Percentiles rank a stretch among this genome's conserved stretches.
phyloP scores from a whole-genome alignment of 2,888 invertebrate species.

The Pterostichus niger region DNA sequence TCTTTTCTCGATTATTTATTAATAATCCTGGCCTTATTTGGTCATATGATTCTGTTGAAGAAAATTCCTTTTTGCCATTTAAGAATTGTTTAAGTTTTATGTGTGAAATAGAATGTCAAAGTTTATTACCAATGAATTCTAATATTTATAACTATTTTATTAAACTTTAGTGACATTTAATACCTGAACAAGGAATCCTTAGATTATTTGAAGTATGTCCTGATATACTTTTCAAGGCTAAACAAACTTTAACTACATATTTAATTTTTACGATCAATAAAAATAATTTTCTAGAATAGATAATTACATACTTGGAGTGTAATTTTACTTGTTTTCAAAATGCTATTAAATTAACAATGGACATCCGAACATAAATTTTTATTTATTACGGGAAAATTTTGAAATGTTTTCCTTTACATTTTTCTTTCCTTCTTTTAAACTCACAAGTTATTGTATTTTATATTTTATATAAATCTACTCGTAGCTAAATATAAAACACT shows the following conservation, averaged over 20 bases:
- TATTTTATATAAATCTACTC: too few relatives aligned
- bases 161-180: constrained; percentile 59
- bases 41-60: neutral
- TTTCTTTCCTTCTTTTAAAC: too few relatives aligned
- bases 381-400: constrained; percentile 34
- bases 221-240: constrained; percentile 56
- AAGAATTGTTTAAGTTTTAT: constrained; percentile 33
- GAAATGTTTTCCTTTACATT: neutral
- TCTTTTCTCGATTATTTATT: constrained; percentile 12
- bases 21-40: constrained; percentile 5
- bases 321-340: constrained; percentile 37
- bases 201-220: constrained; percentile 58
- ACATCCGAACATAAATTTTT: constrained; percentile 17
- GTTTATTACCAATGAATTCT: constrained; percentile 54
- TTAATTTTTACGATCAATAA: constrained; percentile 53
- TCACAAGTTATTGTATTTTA: too few relatives aligned
- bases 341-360: constrained; percentile 30
- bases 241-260: constrained; percentile 32
- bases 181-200: constrained; percentile 51
- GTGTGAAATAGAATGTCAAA: constrained; percentile 37
- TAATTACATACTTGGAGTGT: constrained; percentile 41
- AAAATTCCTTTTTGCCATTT: constrained; percentile 22
- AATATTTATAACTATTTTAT: constrained; percentile 53
- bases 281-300: constrained; percentile 49
- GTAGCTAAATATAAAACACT: too few relatives aligned